These are phyloP conservation scores for Thera britannica DNA, from an alignment of 2,888 invertebrate species.

Conservation along the genomic window DNA sequence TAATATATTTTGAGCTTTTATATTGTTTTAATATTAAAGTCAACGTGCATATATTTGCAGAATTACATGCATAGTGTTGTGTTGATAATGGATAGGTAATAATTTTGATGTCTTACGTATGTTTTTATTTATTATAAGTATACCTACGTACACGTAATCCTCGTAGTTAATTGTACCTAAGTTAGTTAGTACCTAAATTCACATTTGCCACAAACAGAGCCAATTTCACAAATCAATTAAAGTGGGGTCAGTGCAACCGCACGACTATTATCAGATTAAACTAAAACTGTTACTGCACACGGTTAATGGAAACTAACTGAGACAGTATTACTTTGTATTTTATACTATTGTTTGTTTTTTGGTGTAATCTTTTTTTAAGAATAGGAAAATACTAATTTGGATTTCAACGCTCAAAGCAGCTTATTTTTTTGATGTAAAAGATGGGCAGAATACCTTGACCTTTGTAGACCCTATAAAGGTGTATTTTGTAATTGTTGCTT, in stretches of 20 bases:
- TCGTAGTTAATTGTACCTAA: neutral
- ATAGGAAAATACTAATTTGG: conserved; percentile 8
- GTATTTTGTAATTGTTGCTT: no score
- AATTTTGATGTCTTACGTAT: no score
- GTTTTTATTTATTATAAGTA: no score
- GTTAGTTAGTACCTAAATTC: conserved; percentile 1
- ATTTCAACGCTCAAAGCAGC: conserved; percentile 16
- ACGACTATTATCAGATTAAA: conserved; percentile 24
- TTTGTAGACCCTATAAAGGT: no score
- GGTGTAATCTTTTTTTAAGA: conserved; percentile 4
- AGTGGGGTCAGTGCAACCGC: conserved; percentile 14
- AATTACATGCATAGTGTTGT: no score
- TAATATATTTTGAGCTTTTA: no score
- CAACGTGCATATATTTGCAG: no score
- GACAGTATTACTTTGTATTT: conserved; percentile 5
- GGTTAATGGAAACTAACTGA: conserved; percentile 23
- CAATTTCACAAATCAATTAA: conserved; percentile 34
- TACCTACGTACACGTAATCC: no score
- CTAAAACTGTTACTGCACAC: conserved; percentile 15
- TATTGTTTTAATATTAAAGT: no score
- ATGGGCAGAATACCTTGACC: no score
- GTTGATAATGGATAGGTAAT: no score
- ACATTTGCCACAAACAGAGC: conserved; percentile 27
- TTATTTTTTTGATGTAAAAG: no score
- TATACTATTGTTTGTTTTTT: neutral